phyloP scores from a whole-genome alignment of 2,113 vertebrate genomes.

The Cheirogaleus medius region DNA sequence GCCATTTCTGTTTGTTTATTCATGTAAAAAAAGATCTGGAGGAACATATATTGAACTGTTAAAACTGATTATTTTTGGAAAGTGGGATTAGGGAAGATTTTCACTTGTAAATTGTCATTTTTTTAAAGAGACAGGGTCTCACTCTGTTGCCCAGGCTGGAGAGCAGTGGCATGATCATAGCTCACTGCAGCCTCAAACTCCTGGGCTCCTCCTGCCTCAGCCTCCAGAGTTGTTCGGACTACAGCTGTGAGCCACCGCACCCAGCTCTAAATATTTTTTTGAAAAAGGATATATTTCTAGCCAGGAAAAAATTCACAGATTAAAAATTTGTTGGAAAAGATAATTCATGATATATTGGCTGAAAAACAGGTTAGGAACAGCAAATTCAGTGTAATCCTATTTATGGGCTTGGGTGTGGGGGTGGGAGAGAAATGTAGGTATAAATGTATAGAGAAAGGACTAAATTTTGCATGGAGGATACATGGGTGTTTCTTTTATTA shows the following conservation, averaged over 20 bases:
- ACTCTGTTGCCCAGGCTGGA: too few species aligned
- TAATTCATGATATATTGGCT: neutral
- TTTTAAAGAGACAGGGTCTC: too few species aligned
- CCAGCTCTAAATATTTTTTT: neutral
- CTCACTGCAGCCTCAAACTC: too few species aligned
- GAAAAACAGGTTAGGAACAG: neutral
- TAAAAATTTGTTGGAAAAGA: neutral
- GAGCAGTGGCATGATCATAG: too few species aligned
- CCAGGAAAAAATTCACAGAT: neutral
- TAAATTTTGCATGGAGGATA: neutral
- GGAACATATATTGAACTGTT: neutral
- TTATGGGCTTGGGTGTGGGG: neutral
- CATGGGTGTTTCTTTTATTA: neutral
- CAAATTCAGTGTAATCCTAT: neutral
- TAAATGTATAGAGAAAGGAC: neutral
- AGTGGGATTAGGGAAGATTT: neutral
- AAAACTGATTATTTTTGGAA: neutral
- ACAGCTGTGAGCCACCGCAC: too few species aligned
- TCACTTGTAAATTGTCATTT: neutral
- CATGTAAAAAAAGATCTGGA: neutral
- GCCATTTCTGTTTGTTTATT: neutral
- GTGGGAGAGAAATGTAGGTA: neutral
- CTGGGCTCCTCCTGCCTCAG: too few species aligned
- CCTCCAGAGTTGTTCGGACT: too few species aligned
- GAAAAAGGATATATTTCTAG: neutral